phyloP scores from a whole-genome alignment of 2,888 invertebrate species.

The Trisateles emortualis region DNA sequence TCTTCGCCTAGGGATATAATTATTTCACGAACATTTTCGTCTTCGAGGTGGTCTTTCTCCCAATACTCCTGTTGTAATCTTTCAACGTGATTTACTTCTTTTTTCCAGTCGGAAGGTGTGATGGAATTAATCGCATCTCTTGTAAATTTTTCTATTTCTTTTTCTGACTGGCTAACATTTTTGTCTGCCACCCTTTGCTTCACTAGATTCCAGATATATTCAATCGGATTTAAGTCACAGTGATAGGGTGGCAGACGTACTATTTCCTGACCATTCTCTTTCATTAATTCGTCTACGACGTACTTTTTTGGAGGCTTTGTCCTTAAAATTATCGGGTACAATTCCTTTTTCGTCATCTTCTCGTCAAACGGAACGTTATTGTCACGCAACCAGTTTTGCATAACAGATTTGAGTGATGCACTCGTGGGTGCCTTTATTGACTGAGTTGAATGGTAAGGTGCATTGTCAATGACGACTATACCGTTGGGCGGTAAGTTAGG shows the following conservation, averaged over 20 bases:
- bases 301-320: constrained; percentile 34
- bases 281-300: constrained; percentile 51
- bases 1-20: constrained; percentile 1
- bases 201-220: constrained; percentile 34
- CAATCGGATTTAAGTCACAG: constrained; percentile 51
- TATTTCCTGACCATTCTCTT: constrained; percentile 48
- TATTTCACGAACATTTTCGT: neutral
- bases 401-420: constrained; percentile 12
- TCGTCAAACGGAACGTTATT: neutral
- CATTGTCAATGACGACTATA: neutral
- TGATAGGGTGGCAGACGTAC: constrained; percentile 56
- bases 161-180: constrained; percentile 45
- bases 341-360: neutral
- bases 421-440: neutral
- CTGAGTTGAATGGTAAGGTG: neutral
- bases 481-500: neutral
- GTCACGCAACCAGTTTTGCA: constrained; percentile 35
- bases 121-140: neutral
- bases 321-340: constrained; percentile 6
- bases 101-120: constrained; percentile 6
- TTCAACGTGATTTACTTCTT: constrained; percentile 21
- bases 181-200: constrained; percentile 49
- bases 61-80: constrained; percentile 25
- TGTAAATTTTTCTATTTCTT: constrained; percentile 36
- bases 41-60: neutral